Base-by-base conservation (phyloP, 1,140 invertebrate species). In the Sarcophaga bullata region DNA sequence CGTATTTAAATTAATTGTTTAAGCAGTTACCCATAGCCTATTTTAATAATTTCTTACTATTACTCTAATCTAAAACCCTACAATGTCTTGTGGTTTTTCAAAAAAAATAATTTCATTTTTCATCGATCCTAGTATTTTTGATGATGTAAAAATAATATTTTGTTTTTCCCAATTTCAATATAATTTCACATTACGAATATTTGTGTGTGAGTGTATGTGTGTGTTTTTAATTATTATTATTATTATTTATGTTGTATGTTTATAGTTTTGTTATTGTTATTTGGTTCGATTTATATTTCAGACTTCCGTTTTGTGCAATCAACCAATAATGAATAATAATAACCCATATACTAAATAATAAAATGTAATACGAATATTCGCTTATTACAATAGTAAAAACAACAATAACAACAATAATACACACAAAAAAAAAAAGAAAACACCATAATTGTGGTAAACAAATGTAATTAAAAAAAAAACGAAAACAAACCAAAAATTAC, bases 261-360 rank as follows among this genome's bases (percentile, higher is more conserved):
- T 52, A 1, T 52, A 52, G 0, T 10, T 52, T 10, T 52, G 25
- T 37, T 37, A 37, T 37, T 37, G 25, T 1, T 52, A 52, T 52
- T 52, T 68, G 17, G 1, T 68, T 68, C 19, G 19, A 19, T 68
- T 68, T 19, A 68, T 68, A 68, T 19, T 68, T 25, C 62, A 68
- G n/a, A 68, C 62, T 68, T 68, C 62, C 62, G 62, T 68, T 68
- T 68, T 68, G 62, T 68, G 62, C 62, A 68, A 68, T 68, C 62
- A 68, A 68, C 62, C 62, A 68, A 19, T 37, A 37, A 37, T 68
- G 62, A 68, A 68, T 68, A 25, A n/a, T n/a, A 25, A 68, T 68
- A 68, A 68, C 62, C 62, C 19, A 68, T 17, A 68, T 68, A 52
- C 1, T 68, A 9, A 68, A 52, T 68, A 7, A 68, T 68, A 19